phyloP scores from a whole-genome alignment of 2,113 vertebrate genomes.

The Camarhynchus parvulus region DNA sequence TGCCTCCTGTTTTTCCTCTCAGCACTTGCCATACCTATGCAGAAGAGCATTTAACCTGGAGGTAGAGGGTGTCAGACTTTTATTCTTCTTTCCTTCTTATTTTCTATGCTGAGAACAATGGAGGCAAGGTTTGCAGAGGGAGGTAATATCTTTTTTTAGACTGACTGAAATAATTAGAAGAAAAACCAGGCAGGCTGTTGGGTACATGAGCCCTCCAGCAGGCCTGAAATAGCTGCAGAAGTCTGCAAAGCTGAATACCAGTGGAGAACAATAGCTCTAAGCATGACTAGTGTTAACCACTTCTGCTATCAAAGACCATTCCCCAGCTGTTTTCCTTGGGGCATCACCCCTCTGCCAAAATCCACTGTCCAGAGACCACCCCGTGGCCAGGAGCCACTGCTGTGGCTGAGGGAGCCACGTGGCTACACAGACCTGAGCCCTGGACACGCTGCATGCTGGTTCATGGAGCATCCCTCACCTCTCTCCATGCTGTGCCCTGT shows the following conservation, averaged over 20 bases:
- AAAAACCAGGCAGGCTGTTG: conserved; percentile 50
- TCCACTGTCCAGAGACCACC: not conserved
- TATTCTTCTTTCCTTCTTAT: not conserved
- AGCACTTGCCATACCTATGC: not conserved
- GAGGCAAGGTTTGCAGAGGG: conserved; percentile 55
- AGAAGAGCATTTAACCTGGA: conserved; percentile 10
- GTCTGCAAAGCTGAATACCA: conserved; percentile 56
- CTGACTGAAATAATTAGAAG: conserved; percentile 59
- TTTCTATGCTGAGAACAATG: conserved; percentile 18
- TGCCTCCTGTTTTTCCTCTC: not conserved
- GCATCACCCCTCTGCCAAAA: not conserved
- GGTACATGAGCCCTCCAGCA: conserved; percentile 51
- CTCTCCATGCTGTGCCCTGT: not conserved
- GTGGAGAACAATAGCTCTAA: conserved; percentile 47
- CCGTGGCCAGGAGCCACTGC: not conserved
- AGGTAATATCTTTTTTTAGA: conserved; percentile 62
- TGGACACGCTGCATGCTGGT: accelerated
- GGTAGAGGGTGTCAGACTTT: not conserved
- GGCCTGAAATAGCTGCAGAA: conserved; percentile 63
- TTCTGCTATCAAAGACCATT: not conserved
- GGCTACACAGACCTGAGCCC: not conserved
- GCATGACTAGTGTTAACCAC: conserved; percentile 35
- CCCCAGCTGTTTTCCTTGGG: not conserved
- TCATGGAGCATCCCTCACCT: accelerated
- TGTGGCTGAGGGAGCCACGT: accelerated